Conservation (phyloP, 2,113 vertebrate species). For the Meleagris gallopavo region DNA sequence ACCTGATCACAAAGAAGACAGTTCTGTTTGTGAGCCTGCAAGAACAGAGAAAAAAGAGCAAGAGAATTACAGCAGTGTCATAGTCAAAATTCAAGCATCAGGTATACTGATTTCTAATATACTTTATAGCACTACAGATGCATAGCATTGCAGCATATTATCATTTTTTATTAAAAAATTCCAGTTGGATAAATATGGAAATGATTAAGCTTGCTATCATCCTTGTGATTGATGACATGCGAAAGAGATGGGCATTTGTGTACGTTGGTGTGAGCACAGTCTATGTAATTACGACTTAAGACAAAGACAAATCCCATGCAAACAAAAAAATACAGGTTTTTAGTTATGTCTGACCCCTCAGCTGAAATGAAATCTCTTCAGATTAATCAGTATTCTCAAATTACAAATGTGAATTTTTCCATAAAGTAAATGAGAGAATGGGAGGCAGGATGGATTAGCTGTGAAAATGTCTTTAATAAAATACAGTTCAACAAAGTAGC, state of each 20-base stretch:
- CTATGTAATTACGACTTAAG: not conserved
- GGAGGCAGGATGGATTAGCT: not conserved
- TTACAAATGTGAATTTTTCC: not conserved
- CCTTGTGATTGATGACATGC: not conserved
- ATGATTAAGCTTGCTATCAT: not conserved
- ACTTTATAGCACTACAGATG: not conserved
- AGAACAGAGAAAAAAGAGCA: not conserved
- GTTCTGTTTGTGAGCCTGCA: conserved; percentile 21
- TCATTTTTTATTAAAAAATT: not conserved
- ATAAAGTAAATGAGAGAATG: not conserved
- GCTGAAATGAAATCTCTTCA: not conserved
- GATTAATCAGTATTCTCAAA: not conserved
- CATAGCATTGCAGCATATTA: not conserved
- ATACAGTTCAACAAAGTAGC: not conserved
- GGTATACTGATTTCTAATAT: conserved; percentile 50
- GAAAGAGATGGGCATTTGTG: not conserved
- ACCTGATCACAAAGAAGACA: conserved; percentile 16
- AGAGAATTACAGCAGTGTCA: conserved; percentile 34
- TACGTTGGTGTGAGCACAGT: not conserved
- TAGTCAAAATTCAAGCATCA: conserved; percentile 70
- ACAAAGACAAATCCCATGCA: not conserved
- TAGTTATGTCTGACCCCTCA: not conserved
- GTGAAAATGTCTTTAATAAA: not conserved
- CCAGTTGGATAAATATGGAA: not conserved
- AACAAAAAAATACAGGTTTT: not conserved